phyloP scores from a whole-genome alignment of 2,888 invertebrate species.

The Torymus texanus region DNA sequence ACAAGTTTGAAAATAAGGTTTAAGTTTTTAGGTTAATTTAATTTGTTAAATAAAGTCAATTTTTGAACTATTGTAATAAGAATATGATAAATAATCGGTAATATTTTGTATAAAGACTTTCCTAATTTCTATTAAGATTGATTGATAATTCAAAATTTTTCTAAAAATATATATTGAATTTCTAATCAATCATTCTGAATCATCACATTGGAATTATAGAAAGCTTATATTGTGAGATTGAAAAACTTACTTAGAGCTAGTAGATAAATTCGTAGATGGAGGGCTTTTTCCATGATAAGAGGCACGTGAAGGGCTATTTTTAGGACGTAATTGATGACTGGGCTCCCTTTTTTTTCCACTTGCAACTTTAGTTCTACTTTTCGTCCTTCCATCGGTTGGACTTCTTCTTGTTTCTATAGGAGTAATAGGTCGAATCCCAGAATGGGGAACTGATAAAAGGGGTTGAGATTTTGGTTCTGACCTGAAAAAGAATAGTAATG shows the following conservation, averaged over 20 bases:
- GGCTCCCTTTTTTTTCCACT: conserved; percentile 73
- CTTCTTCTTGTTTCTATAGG: conserved; percentile 69
- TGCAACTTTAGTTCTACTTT: conserved; percentile 71
- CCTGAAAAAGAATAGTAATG: conserved; percentile 56
- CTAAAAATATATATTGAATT: too few relatives aligned
- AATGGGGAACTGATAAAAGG: conserved; percentile 61
- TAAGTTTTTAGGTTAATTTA: too few relatives aligned
- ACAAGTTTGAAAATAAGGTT: too few relatives aligned
- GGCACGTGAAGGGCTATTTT: conserved; percentile 67
- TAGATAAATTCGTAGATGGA: conserved; percentile 57
- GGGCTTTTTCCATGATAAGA: conserved; percentile 70
- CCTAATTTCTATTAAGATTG: too few relatives aligned
- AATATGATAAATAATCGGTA: too few relatives aligned
- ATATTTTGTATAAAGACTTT: too few relatives aligned
- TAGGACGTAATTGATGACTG: conserved; percentile 65
- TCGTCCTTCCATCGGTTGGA: conserved; percentile 70
- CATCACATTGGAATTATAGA: neutral
- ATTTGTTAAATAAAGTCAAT: too few relatives aligned
- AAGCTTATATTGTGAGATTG: neutral
- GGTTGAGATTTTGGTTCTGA: conserved; percentile 67
- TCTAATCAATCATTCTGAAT: neutral
- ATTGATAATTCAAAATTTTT: too few relatives aligned
- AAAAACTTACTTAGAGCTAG: conserved; percentile 63
- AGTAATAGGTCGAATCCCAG: conserved; percentile 63
- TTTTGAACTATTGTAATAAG: too few relatives aligned